phyloP scores from a whole-genome alignment of 2,113 vertebrate species.

The Cebidichthys violaceus region DNA sequence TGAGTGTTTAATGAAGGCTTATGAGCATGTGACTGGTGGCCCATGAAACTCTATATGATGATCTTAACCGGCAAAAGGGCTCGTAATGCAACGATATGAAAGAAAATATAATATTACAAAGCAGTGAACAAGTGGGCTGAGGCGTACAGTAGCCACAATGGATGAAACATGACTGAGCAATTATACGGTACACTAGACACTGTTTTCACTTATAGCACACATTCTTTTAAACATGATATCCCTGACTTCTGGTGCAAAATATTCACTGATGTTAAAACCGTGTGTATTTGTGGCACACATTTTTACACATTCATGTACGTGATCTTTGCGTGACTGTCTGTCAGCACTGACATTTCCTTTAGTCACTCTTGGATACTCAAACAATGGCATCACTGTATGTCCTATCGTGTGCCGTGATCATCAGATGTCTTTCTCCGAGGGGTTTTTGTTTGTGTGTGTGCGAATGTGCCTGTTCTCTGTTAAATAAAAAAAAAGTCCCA shows the following conservation, averaged over 20 bases:
- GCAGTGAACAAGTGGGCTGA: constrained; percentile 52
- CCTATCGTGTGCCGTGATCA: constrained; percentile 54
- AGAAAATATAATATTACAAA: constrained; percentile 65
- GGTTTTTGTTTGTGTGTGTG: constrained; percentile 57
- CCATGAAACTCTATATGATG: constrained; percentile 68
- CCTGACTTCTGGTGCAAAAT: constrained; percentile 35
- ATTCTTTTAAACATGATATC: constrained; percentile 38
- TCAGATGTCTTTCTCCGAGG: constrained; percentile 57
- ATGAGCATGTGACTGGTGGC: constrained; percentile 45
- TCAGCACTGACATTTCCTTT: constrained; percentile 42
- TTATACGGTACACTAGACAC: constrained; percentile 23
- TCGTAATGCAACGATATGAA: constrained; percentile 44
- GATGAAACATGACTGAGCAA: constrained; percentile 57
- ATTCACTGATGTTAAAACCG: neutral
- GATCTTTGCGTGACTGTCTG: constrained; percentile 43
- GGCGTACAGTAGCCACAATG: constrained; percentile 52
- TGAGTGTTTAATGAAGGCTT: constrained; percentile 56
- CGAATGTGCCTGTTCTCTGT: constrained; percentile 51
- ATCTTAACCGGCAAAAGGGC: constrained; percentile 57
- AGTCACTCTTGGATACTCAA: constrained; percentile 57
- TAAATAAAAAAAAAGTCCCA: constrained; percentile 67
- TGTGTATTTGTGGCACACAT: neutral
- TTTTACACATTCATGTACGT: constrained; percentile 12
- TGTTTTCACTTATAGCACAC: constrained; percentile 34
- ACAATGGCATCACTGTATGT: constrained; percentile 73